phyloP scores from a whole-genome alignment of 2,797 vertebrate genomes.

The Lophotriccus pileatus region DNA sequence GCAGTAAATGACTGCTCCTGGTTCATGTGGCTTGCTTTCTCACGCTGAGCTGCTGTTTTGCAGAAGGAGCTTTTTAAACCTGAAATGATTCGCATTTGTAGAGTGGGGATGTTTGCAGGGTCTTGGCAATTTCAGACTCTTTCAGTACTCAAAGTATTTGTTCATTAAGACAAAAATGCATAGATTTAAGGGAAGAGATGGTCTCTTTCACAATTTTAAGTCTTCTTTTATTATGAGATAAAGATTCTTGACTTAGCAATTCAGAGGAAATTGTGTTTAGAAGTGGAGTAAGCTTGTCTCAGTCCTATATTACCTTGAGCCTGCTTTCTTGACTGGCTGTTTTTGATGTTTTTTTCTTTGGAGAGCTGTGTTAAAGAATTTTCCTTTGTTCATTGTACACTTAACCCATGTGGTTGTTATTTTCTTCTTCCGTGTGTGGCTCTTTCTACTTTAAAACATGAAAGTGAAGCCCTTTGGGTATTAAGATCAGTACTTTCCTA shows the following conservation, averaged over 20 bases:
- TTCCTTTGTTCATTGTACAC: not conserved
- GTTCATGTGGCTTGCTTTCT: not conserved
- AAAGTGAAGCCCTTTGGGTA: constrained; percentile 2
- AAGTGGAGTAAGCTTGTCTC: not conserved
- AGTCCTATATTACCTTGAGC: not conserved
- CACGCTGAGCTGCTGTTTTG: not conserved
- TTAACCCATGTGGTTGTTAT: not conserved
- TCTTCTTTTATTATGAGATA: not conserved
- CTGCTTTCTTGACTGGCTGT: not conserved
- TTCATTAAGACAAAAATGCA: not conserved
- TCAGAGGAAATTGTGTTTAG: not conserved
- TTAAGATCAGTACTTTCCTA: not conserved
- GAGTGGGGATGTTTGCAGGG: not conserved
- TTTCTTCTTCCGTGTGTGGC: not conserved
- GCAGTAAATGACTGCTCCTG: not conserved
- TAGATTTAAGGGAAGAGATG: not conserved
- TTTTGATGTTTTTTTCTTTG: not conserved
- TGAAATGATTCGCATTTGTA: not conserved
- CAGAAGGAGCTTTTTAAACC: not conserved
- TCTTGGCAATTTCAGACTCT: not conserved
- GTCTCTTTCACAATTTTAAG: not conserved
- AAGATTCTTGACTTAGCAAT: not conserved
- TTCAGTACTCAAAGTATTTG: not conserved
- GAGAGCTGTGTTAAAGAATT: not conserved
- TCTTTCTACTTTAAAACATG: not conserved